Evolutionary conservation across 2,888 invertebrate genomes (phyloP).

Genomic region (Morpho helenor): DNA sequence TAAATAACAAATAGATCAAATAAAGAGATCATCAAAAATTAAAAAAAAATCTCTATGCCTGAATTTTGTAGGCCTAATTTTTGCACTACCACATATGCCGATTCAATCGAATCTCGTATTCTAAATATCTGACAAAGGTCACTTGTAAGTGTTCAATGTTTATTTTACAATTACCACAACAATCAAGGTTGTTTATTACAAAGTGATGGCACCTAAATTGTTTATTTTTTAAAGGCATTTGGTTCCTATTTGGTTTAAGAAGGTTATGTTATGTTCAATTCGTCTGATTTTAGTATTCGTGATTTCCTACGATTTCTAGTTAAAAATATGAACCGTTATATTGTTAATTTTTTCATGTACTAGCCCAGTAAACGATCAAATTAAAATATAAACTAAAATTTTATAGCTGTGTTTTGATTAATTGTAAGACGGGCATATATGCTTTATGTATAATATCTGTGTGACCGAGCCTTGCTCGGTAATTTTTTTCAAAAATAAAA

Average conservation of each 20-base stretch:
- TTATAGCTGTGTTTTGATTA: too few species aligned
- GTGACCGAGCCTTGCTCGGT: too few species aligned
- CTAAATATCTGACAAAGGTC: conserved; percentile 62
- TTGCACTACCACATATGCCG: neutral
- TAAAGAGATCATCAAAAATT: too few species aligned
- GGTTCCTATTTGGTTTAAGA: conserved; percentile 18
- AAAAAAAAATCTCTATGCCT: too few species aligned
- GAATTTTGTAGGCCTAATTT: conserved; percentile 1
- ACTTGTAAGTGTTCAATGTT: conserved; percentile 51
- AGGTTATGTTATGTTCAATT: conserved; percentile 16
- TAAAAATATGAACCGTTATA: neutral
- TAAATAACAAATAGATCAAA: too few species aligned
- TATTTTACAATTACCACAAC: conserved; percentile 55
- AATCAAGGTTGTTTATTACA: conserved; percentile 47
- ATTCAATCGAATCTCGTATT: conserved; percentile 29
- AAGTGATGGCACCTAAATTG: conserved; percentile 32
- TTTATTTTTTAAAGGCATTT: conserved; percentile 23
- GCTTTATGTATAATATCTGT: too few species aligned
- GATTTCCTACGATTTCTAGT: neutral
- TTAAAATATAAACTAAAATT: too few species aligned
- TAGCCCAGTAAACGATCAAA: too few species aligned
- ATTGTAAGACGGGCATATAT: too few species aligned
- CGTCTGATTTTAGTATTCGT: too few species aligned
- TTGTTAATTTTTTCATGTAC: too few species aligned
- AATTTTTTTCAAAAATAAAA: too few species aligned